Evolutionary conservation across 2,797 vertebrate species (phyloP).

Genomic region (Enteromius argenteus): DNA sequence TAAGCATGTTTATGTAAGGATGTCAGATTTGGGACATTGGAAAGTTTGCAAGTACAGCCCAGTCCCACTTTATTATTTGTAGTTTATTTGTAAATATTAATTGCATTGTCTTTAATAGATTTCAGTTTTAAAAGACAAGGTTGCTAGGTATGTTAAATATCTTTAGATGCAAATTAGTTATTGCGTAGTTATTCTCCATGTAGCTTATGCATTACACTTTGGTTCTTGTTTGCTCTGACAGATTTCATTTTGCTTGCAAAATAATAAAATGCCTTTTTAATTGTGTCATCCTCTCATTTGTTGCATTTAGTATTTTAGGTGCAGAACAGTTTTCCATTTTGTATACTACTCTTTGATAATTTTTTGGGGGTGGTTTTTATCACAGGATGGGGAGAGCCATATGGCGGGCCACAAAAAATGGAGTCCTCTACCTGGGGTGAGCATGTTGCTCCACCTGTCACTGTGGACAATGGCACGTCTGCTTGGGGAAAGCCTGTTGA

Average conservation of each 20-base stretch:
- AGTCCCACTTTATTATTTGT: not conserved
- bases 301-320: not conserved
- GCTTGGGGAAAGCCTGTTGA: conserved; percentile 96
- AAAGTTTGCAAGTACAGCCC: not conserved
- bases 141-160: not conserved
- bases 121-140: not conserved
- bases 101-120: not conserved
- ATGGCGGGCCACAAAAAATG: conserved; percentile 70
- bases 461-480: conserved; percentile 94
- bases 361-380: conserved; percentile 53
- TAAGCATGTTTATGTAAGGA: conserved; percentile 65
- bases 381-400: conserved; percentile 90
- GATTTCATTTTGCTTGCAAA: not conserved
- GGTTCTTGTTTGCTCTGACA: not conserved
- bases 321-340: not conserved
- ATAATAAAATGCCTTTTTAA: not conserved
- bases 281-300: not conserved
- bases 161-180: not conserved
- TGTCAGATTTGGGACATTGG: conserved; percentile 35
- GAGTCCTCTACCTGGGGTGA: conserved; percentile 84
- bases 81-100: conserved; percentile 5
- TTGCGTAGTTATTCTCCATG: not conserved
- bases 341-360: not conserved
- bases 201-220: not conserved
- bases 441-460: conserved; percentile 82